Base-by-base conservation (phyloP, 2,113 vertebrate genomes). In the Brachyistius frenatus region DNA sequence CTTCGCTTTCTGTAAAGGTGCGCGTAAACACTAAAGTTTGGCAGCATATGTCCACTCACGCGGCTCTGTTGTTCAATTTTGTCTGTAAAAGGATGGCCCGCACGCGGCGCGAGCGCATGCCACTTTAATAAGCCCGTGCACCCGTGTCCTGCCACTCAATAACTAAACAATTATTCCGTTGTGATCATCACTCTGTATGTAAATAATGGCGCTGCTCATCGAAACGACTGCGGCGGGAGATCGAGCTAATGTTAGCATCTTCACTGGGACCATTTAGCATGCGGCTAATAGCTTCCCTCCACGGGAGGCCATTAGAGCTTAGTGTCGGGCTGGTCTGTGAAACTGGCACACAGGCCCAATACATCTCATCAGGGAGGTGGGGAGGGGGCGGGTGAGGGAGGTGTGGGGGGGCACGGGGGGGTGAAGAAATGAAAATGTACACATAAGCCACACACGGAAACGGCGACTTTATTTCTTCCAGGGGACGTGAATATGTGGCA, bases 251-350 rank as follows among this genome's bases (percentile, higher is more conserved):
- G 87, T 80, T 89, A 88, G 80, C 83, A 73, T 89, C 74, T 80
- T 89, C 88, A 83, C 63, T 66, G 85, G 87, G 88, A 87, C 80
- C 75, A 91, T 90, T 91, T 88, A 89, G 80, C 81, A 83, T 68
- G 69, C 56, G 35, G 62, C 82, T 92, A 90, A 90, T 89, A 73
- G 89, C 81, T 78, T 86, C 50, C 7, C 88, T 62, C 83, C 57
- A 61, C 50, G 54, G 85, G 89, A 87, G 73, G 88, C 84, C 82
- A 84, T 88, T 55, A 76, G 83, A 62, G 69, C 75, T 73, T 50
- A 58, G 74, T 77, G 66, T 82, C 39, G 15, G 23, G 50, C 74
- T 76, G 63, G 58, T 83, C 60, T 72, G 68, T 33, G 50, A 86
- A 86, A 70, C 64, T 65, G 81, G 61, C 44, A 63, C 57, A 76